Conservation (phyloP, 2,113 vertebrate genomes). For the Nipponia nippon region DNA sequence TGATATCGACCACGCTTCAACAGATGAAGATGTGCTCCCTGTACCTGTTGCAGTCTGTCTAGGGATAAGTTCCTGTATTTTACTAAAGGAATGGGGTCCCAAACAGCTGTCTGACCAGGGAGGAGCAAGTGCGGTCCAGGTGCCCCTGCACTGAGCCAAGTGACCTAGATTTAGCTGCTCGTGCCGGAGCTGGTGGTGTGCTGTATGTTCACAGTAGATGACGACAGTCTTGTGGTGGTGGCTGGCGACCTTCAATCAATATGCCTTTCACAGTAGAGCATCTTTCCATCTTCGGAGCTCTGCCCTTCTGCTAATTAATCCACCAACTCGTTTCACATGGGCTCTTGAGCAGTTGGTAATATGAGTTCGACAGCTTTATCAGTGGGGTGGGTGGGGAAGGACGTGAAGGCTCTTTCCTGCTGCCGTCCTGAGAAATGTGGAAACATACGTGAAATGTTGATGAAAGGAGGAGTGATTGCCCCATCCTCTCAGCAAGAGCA, state of each 20-base stretch:
- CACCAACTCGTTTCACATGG: slow-evolving; percentile 65
- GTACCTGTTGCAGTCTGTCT: background rate
- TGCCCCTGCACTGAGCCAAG: background rate
- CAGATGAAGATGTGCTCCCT: background rate
- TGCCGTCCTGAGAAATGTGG: slow-evolving; percentile 46
- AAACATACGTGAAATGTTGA: slow-evolving; percentile 44
- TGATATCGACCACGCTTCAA: background rate
- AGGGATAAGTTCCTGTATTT: background rate
- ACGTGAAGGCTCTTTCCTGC: background rate
- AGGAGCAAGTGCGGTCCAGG: background rate
- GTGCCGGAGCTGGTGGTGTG: background rate
- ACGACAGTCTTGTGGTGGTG: background rate
- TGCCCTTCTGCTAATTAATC: slow-evolving; percentile 65
- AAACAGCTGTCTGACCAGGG: background rate
- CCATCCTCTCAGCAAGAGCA: slow-evolving; percentile 29
- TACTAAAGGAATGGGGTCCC: background rate
- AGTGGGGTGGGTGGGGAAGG: slow-evolving; percentile 44
- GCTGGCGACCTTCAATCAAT: slow-evolving; percentile 32
- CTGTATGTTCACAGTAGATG: background rate
- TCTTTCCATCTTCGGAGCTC: slow-evolving; percentile 48
- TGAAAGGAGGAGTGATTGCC: slow-evolving; percentile 54
- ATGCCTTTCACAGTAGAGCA: background rate
- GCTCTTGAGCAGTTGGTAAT: slow-evolving; percentile 23
- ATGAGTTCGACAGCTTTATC: slow-evolving; percentile 32
- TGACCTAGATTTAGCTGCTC: background rate